Percentiles rank a stretch among this genome's conserved stretches.
phyloP scores from a whole-genome alignment of 2,113 vertebrate genomes.

The Lathamus discolor region DNA sequence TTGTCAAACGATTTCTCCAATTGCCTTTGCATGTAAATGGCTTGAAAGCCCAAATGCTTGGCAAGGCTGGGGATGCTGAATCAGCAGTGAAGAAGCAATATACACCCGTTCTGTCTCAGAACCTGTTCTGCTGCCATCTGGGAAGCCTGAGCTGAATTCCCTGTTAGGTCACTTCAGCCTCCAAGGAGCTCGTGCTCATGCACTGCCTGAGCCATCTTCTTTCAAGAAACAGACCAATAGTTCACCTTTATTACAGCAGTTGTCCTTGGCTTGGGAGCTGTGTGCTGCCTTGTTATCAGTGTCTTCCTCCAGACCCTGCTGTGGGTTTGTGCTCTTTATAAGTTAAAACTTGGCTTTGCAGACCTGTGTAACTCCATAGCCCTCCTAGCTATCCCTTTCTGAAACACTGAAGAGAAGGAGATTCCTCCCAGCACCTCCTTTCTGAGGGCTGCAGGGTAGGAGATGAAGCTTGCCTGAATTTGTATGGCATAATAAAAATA shows the following conservation, averaged over 20 bases:
- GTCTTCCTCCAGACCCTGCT: neutral
- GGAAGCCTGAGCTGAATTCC: neutral
- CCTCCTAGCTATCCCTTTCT: neutral
- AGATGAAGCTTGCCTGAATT: neutral
- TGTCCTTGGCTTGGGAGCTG: neutral
- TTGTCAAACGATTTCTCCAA: neutral
- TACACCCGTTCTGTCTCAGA: neutral
- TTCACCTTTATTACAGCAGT: neutral
- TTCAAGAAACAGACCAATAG: neutral
- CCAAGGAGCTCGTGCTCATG: neutral
- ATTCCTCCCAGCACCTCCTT: neutral
- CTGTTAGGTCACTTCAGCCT: neutral
- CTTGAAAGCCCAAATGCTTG: neutral
- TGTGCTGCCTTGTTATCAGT: neutral
- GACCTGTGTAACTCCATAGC: neutral
- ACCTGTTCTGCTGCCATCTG: neutral
- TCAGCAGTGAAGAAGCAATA: neutral
- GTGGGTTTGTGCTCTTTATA: neutral
- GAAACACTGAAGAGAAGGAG: neutral
- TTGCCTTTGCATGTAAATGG: conserved; percentile 1
- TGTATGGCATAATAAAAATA: neutral
- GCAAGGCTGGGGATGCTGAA: neutral
- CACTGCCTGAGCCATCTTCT: neutral
- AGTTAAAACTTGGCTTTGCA: neutral
- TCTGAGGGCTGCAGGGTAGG: neutral